Conservation (phyloP, 2,888 invertebrate species). For the Stomorhina lunata region DNA sequence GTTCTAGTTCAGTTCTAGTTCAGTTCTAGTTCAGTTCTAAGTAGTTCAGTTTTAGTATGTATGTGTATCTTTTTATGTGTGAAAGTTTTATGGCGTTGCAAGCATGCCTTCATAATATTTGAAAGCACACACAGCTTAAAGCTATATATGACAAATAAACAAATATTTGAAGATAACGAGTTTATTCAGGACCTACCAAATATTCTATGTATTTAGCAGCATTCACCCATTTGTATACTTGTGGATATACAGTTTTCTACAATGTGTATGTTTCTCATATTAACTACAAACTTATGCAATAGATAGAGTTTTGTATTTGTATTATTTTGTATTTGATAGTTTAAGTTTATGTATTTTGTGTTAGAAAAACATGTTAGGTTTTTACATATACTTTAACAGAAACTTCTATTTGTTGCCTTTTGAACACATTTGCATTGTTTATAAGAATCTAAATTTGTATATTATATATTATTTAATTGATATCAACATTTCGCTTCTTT, state of each 20-base stretch:
- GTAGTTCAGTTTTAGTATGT: too few species aligned
- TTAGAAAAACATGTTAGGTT: not conserved
- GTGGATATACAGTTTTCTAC: not conserved
- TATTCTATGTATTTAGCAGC: too few species aligned
- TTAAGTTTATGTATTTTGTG: not conserved
- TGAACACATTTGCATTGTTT: not conserved
- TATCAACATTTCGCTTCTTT: too few species aligned
- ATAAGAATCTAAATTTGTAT: too few species aligned
- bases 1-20: too few species aligned
- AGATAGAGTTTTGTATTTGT: not conserved
- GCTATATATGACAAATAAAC: not conserved
- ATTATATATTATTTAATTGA: too few species aligned
- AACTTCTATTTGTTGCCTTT: not conserved
- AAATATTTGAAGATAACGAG: not conserved
- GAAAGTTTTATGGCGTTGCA: not conserved
- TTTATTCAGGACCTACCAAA: too few species aligned
- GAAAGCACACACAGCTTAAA: not conserved
- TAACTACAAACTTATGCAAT: not conserved
- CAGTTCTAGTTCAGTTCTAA: too few species aligned
- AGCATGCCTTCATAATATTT: not conserved
- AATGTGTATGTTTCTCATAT: not conserved
- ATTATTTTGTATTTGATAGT: not conserved
- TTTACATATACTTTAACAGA: not conserved
- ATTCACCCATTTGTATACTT: too few species aligned
- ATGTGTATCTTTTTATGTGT: not conserved